Conservation (phyloP, 1,140 invertebrate genomes). For the Propsilocerus akamusi region DNA sequence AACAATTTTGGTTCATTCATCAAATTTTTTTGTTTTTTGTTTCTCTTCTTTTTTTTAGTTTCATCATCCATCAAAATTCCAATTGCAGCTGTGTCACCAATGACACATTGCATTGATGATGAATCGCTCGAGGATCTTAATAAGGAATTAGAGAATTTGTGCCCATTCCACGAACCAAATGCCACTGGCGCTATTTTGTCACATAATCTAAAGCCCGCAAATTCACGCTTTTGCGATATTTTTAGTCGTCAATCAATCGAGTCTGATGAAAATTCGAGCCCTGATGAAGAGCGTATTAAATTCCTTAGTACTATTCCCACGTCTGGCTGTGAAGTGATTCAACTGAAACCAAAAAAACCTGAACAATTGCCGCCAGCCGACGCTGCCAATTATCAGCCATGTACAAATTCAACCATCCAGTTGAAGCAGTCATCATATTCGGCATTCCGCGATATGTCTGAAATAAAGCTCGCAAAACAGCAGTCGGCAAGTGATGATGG, state of each 20-base stretch:
- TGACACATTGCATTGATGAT: neutral
- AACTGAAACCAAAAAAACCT: neutral
- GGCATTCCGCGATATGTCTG: neutral
- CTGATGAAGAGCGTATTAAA: neutral
- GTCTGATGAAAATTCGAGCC: neutral
- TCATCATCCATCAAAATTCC: neutral
- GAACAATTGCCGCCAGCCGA: neutral
- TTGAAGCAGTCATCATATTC: neutral
- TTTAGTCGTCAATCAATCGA: neutral
- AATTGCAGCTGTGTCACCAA: neutral
- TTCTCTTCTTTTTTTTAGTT: neutral
- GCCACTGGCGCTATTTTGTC: neutral
- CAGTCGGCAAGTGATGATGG: neutral
- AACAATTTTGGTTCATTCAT: neutral
- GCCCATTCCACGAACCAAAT: neutral
- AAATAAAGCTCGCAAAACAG: neutral
- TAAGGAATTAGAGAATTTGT: neutral
- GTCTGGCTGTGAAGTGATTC: neutral
- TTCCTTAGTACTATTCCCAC: neutral
- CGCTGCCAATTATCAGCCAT: neutral
- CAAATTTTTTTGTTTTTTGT: neutral
- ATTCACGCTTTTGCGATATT: neutral
- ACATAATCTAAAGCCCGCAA: neutral
- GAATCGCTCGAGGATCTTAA: neutral
- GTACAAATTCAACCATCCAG: conserved; percentile 1